Evolutionary conservation across 2,113 vertebrate species (phyloP).

Genomic region (Cebidichthys violaceus): DNA sequence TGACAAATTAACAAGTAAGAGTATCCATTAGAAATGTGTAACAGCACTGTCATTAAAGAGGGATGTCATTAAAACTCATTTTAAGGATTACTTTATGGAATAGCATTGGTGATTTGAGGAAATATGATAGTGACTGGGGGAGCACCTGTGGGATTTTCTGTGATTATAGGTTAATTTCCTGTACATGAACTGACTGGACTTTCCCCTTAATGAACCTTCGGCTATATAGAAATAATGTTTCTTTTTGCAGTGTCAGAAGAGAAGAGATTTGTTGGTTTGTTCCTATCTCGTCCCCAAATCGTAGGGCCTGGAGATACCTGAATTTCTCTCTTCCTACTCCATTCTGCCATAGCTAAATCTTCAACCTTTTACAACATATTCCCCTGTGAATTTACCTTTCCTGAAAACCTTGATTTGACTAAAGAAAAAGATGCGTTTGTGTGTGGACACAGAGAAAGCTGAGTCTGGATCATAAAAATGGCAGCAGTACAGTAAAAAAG

Average conservation of each 20-base stretch:
- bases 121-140: background rate
- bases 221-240: background rate
- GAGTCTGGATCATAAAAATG: too few relatives aligned
- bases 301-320: background rate
- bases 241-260: background rate
- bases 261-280: background rate
- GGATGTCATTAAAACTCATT: slow-evolving; percentile 22
- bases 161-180: slow-evolving; percentile 32
- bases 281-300: slow-evolving; percentile 5
- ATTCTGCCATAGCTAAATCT: slow-evolving; percentile 11
- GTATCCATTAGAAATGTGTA: slow-evolving; percentile 27
- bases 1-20: slow-evolving; percentile 15
- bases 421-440: background rate
- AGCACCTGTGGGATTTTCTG: slow-evolving; percentile 13
- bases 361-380: slow-evolving; percentile 26
- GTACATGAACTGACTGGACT: slow-evolving; percentile 28
- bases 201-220: background rate
- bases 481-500: too few relatives aligned
- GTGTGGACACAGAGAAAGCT: background rate
- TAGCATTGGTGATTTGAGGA: slow-evolving; percentile 4
- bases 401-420: slow-evolving; percentile 31
- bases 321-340: background rate
- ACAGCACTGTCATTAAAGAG: slow-evolving; percentile 27
- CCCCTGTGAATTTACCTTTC: slow-evolving; percentile 21
- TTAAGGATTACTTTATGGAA: slow-evolving; percentile 34